Base-by-base conservation (phyloP, 2,113 vertebrate genomes). In the Cebus imitator region DNA sequence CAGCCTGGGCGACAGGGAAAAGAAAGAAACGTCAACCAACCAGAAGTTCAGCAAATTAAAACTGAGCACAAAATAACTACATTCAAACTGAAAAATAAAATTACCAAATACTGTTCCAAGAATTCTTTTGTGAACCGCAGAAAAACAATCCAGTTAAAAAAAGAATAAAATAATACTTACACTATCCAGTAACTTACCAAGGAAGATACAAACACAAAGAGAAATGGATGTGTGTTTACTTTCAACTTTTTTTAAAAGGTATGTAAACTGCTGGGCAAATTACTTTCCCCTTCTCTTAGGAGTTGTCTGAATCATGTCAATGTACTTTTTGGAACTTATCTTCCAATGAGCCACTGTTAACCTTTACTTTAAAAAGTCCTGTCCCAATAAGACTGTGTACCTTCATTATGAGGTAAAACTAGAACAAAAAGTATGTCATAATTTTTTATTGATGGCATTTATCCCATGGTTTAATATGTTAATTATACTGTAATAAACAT, bases 401-500 rank as follows among this genome's bases (percentile, higher is more conserved):
- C 88, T 95, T 92, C 20, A 50, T 0, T 13, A 30, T 91, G 57
- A 98, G 79, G 96, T 98, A 95, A 97, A 98, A 98, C 72, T 96
- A 94, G 95, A 98, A 98, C 96, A 57, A 98, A 97, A 95, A 80
- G 30, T 99, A 99, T 99, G 99, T 99, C 98, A 98, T 99, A 98
- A 98, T 99, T 99, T 98, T 99, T 99, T 99, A 99, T 99, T 99
- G 99, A 99, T 99, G 99, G 99, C 99, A 99, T 99, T 99, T 99
- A 99, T 99, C 98, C 99, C 99, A 99, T 99, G 99, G 99, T 99
- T 99, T 99, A 99, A 99, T 99, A 99, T 99, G 99, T 99, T 99
- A 99, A 99, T 99, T 99, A 99, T 99, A 99, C 99, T 99, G 99
- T 99, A 99, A 99, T 99, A 99, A 99, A 99, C 99, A 99, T 99